Evolutionary conservation across 2,888 invertebrate genomes (phyloP).

Genomic region (Acanthopleura granulata): DNA sequence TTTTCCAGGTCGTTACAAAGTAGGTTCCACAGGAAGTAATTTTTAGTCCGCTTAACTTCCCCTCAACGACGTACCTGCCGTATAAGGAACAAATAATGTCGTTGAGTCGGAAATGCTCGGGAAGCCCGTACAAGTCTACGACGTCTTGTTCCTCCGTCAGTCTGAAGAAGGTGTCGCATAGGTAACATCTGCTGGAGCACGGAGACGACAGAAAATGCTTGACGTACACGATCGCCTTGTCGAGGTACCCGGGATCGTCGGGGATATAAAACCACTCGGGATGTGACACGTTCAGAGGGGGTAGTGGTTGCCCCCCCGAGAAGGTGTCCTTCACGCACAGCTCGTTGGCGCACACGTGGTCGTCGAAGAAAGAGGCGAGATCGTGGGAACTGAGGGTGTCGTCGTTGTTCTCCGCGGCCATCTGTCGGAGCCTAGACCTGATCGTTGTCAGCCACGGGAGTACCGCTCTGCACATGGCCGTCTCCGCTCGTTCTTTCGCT

Average conservation of each 20-base stretch:
- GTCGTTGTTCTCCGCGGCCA: neutral
- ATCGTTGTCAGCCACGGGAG: neutral
- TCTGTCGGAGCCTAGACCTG: neutral
- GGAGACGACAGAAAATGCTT: neutral
- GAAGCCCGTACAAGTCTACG: constrained; percentile 1
- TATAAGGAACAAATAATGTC: constrained; percentile 3
- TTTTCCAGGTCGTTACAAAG: neutral
- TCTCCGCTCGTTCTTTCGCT: neutral
- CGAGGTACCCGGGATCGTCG: neutral
- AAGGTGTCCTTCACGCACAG: neutral
- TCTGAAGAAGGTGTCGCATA: neutral
- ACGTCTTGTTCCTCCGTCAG: neutral
- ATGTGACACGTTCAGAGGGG: neutral
- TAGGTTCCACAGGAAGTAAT: constrained; percentile 3
- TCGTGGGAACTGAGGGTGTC: neutral
- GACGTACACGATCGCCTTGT: neutral
- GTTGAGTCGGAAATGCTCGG: neutral
- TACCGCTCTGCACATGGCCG: constrained; percentile 1
- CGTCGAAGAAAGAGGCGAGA: neutral
- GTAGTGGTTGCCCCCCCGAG: neutral
- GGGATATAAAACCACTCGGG: neutral
- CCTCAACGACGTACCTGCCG: neutral
- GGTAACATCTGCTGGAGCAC: neutral
- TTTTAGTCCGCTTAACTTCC: neutral
- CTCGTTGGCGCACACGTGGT: neutral